These are phyloP conservation scores for Larimichthys polyactis DNA, from an alignment of 2,113 vertebrate genomes.

Conservation along the genomic window DNA sequence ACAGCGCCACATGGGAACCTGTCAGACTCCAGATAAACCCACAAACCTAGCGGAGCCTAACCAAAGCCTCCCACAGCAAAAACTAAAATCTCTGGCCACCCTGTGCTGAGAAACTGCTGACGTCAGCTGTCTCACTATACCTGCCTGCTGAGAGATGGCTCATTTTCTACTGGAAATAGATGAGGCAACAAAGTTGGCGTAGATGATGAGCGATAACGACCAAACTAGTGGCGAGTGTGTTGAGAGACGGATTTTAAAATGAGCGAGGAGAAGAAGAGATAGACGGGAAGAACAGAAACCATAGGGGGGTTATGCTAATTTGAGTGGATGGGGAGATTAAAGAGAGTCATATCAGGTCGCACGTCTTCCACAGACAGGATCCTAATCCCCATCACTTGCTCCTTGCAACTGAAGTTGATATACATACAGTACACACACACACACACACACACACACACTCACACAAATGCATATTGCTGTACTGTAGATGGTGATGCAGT, in stretches of 20 bases:
- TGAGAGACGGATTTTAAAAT: slow-evolving; percentile 24
- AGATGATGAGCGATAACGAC: slow-evolving; percentile 35
- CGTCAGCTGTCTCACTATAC: slow-evolving; percentile 46
- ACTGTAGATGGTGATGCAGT: slow-evolving; percentile 1
- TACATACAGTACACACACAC: not conserved
- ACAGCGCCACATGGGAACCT: slow-evolving; percentile 8
- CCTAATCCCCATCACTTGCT: slow-evolving; percentile 27
- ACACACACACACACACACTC: not conserved
- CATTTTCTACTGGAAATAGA: slow-evolving; percentile 54
- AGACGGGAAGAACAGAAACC: slow-evolving; percentile 15
- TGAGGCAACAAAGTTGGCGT: slow-evolving; percentile 52
- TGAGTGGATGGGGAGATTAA: slow-evolving; percentile 60
- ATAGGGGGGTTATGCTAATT: slow-evolving; percentile 56
- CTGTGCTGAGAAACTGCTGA: slow-evolving; percentile 51
- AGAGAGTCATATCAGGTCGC: slow-evolving; percentile 40
- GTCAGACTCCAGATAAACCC: slow-evolving; percentile 29
- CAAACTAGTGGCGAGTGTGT: not conserved
- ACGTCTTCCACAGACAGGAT: slow-evolving; percentile 38
- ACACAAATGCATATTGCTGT: not conserved
- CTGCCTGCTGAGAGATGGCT: slow-evolving; percentile 38
- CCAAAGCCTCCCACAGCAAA: slow-evolving; percentile 32
- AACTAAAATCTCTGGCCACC: slow-evolving; percentile 39
- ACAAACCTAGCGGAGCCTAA: slow-evolving; percentile 32
- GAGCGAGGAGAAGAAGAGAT: slow-evolving; percentile 18
- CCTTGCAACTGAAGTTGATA: slow-evolving; percentile 16